A percentile compares a stretch with the other conserved stretches of the same genome.
phyloP scores from a whole-genome alignment of 2,797 vertebrate species.

The Borostomias antarcticus region DNA sequence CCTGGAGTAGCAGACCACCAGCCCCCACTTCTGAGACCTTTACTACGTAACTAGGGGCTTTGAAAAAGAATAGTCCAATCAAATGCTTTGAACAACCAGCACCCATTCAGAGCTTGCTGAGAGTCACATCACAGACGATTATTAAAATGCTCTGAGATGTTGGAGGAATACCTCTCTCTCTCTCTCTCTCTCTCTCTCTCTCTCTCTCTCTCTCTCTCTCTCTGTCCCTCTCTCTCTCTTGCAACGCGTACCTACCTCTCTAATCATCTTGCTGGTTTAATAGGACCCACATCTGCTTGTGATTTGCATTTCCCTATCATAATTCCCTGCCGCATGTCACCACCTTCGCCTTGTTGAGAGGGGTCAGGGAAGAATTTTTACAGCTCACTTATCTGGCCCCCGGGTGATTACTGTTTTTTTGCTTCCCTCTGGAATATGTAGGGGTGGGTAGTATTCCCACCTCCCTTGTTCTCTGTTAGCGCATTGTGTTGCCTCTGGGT shows the following conservation, averaged over 20 bases:
- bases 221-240: neutral
- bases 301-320: too few relatives aligned
- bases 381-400: too few relatives aligned
- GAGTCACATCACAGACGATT: neutral
- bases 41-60: constrained; percentile 40
- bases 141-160: neutral
- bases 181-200: neutral
- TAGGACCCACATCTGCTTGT: too few relatives aligned
- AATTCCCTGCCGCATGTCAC: too few relatives aligned
- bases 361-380: too few relatives aligned
- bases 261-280: neutral
- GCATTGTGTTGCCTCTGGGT: too few relatives aligned
- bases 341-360: too few relatives aligned
- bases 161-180: neutral
- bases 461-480: too few relatives aligned
- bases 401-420: too few relatives aligned
- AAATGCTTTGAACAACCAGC: constrained; percentile 15
- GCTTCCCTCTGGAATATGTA: too few relatives aligned
- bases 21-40: constrained; percentile 48
- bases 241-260: too few relatives aligned
- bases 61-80: constrained; percentile 47
- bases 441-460: too few relatives aligned
- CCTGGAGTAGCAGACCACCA: constrained; percentile 49
- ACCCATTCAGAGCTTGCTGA: neutral
- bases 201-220: neutral